Evolutionary conservation across 1,140 invertebrate species (phyloP), one percentile per base, ranked within the genome.

Genomic region (Pseudomyrmex pallidus): DNA sequence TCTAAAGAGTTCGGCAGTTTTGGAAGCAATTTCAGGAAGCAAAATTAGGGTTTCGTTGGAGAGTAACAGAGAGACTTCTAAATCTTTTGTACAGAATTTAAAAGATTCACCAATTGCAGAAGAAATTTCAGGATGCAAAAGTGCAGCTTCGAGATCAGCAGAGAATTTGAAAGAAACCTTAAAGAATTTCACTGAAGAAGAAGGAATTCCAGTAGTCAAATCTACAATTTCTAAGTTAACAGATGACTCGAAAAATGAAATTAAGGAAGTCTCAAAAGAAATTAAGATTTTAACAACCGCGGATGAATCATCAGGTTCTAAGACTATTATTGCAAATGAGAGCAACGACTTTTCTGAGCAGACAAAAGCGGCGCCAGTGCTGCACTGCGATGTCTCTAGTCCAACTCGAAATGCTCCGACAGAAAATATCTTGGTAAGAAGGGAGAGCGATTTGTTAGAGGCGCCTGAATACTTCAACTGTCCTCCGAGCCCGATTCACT

Each of bases 401-500:
- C 89, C 91, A 8, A 89, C 57, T 1, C 83, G 86, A 74, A 92
- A 89, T 82, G 56, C 22, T n/a, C 91, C 91, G 35, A 90, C 85
- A 83, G 92, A 93, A 52, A 92, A 92, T 67, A 78, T 90, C 1
- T 46, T 85, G 7, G 86, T 78, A 12, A 86, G 74, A 20, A 91
- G 89, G 48, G 89, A 90, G 54, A 56, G 74, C 8, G 92, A 92
- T 20, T 52, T 90, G 74, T 59, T 91, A 0, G 90, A 91, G 10
- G 76, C 87, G 15, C 86, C 91, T 1, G 93, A 94, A 13, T 92
- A 91, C 73, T 86, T 86, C 13, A 91, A 92, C 52, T 91, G 90
- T 46, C 91, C 90, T 13, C 67, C 87, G 1, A 92, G 90, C 52
- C 88, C 91, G 2, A 77, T 91, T 9, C 91, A 87, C 35, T 93